Evolutionary conservation across 2,113 vertebrate species (phyloP).

Genomic region (Pelvicachromis taeniatus): DNA sequence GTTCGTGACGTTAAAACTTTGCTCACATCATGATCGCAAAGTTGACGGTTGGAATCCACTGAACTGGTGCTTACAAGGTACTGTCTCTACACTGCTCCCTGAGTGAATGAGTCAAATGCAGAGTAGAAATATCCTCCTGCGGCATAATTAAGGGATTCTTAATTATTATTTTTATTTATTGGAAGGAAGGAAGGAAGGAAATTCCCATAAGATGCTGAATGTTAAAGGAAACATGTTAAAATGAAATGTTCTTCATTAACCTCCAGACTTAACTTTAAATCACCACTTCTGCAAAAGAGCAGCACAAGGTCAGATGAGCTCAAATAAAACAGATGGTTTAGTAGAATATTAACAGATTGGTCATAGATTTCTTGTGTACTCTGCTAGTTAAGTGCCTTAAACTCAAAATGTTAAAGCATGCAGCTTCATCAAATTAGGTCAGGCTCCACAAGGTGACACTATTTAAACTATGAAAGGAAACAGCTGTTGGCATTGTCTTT

Average conservation of each 20-base stretch:
- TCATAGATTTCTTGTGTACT: neutral
- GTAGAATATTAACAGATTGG: neutral
- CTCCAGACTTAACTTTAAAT: neutral
- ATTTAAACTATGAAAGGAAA: neutral
- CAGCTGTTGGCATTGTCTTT: neutral
- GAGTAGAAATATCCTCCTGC: no score
- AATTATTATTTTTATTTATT: no score
- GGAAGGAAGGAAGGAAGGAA: no score
- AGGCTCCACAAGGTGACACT: conserved; percentile 12
- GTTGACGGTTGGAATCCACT: no score
- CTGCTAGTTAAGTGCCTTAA: neutral
- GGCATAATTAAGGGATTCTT: no score
- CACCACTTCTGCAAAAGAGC: neutral
- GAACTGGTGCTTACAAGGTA: no score
- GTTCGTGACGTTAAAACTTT: no score
- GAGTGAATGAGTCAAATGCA: no score
- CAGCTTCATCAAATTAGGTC: neutral
- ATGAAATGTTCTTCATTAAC: neutral
- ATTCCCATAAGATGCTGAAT: neutral
- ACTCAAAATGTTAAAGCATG: neutral
- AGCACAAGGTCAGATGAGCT: neutral
- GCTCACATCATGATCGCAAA: no score
- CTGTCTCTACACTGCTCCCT: no score
- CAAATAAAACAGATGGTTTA: neutral
- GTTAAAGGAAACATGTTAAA: neutral